Evolutionary conservation across 1,140 invertebrate genomes (phyloP), one percentile per base, ranked within the genome.

Genomic region (Penaeus vannamei): DNA sequence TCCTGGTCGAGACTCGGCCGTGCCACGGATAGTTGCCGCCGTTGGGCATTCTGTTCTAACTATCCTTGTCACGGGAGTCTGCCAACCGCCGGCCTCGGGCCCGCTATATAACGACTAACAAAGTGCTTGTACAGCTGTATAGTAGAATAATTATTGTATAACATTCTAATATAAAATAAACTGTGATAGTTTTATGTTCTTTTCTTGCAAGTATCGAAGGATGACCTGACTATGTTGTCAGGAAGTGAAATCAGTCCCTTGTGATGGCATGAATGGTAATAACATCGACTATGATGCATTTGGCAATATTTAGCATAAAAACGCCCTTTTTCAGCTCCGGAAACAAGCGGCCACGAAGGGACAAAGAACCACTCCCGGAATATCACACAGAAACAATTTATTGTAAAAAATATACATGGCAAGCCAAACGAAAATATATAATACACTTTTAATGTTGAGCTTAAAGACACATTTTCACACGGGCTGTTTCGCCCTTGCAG

Each of bases 41-140:
- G 17, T 26, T 22, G 84, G 81, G 60, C 64, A 32, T 66, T 61
- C 42, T 19, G 29, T 66, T n/a, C 46, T 61, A 88, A 88, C 87
- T 88, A 80, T 42, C 87, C 69, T 84, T 88, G 87, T 36, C 87
- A 88, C 87, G 64, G 62, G 77, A 83, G 87, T 88, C 87, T 88
- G 42, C 69, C 32, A 64, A 61, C 29, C 36, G 72, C 69, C 62
- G 82, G 72, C 82, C 87, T 62, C 5, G 69, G 29, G 72, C 64
- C 76, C 82, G 19, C 62, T 26, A 66, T 85, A 42, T 89, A 89
- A 89, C 82, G 77, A 89, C 87, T 89, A 89, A 89, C 87, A 85
- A 87, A 79, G 87, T 89, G 82, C 87, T 89, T 89, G 82, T 89
- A 89, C 82, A 89, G 82, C 82, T 89, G 87, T 89, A 85, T 81